These are phyloP conservation scores for Zosterops pallidus DNA, from an alignment of 2,113 vertebrate species.

Conservation along the genomic window DNA sequence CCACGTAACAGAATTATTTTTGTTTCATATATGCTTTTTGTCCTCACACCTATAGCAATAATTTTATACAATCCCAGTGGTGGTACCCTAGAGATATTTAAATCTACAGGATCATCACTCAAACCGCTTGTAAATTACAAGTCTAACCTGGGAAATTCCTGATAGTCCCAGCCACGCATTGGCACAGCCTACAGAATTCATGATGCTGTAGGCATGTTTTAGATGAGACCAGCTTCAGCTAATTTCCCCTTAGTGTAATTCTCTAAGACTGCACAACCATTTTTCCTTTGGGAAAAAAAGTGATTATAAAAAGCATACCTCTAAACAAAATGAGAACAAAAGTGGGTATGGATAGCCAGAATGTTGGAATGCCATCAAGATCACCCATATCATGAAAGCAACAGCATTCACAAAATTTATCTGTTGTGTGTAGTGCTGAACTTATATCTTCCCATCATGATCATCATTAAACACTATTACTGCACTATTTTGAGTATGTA, in stretches of 20 bases:
- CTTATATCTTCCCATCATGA: background rate
- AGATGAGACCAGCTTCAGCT: background rate
- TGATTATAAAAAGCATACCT: background rate
- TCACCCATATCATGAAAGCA: rapidly evolving
- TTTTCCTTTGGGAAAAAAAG: background rate
- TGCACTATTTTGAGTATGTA: background rate
- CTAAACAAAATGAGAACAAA: background rate
- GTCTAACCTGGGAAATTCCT: background rate
- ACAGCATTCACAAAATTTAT: background rate
- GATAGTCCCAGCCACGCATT: background rate
- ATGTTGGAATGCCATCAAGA: background rate
- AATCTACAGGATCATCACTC: background rate
- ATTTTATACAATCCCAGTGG: background rate
- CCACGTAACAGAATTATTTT: background rate
- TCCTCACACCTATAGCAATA: background rate
- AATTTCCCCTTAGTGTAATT: background rate
- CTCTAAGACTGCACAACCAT: background rate
- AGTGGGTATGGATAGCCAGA: background rate
- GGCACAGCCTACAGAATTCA: background rate
- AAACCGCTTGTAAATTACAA: background rate
- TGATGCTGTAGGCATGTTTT: background rate
- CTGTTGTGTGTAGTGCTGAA: background rate
- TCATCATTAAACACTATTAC: background rate
- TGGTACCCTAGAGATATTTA: background rate
- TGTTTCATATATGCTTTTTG: background rate